Evolutionary conservation across 2,888 invertebrate species (phyloP), one percentile per base, ranked within the genome.

Genomic region (Lepidochitona cinerea): DNA sequence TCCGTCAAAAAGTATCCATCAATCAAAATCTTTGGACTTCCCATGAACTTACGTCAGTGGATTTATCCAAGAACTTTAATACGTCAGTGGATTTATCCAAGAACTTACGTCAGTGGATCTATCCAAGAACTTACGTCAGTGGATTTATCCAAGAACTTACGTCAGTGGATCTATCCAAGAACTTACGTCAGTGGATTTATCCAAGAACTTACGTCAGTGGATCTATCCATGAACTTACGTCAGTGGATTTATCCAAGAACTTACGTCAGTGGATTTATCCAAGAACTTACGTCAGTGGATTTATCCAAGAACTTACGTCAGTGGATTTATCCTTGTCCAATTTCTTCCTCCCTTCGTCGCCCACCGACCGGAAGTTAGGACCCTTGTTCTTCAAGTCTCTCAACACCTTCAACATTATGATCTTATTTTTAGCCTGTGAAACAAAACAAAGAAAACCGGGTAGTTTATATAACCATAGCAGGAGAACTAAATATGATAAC

Each of bases 361-460:
- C 79, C 49, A 84, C 82, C 18, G 85, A 86, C 65, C 85, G 81
- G 67, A 84, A 85, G 37, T 66, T 66, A 36, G 83, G 78, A 69
- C 86, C 82, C 59, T 85, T 85, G 18, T 85, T 85, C 71, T 87
- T 82, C 68, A 89, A 82, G 64, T 89, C 89, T 76, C 85, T 87
- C 52, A 89, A 79, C n/a, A 89, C 87, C 71, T 88, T 88, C 78
- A 89, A 76, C 89, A 89, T 89, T 73, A 89, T 87, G 79, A 89
- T 86, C 78, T 87, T 89, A 79, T 87, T 89, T 77, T 88, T 89
- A 7, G 89, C 87, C 89, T 89, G 83, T 9, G 86, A 81, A 53
- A 23, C 54, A 32, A 23, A 37, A 35, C 32, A 41, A 68, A 49
- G 35, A 29, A 54, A 18, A 41, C 18, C 18, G 41, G n/a, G n/a